Conservation (phyloP, 2,888 invertebrate genomes). For the Amphipoea lucens region DNA sequence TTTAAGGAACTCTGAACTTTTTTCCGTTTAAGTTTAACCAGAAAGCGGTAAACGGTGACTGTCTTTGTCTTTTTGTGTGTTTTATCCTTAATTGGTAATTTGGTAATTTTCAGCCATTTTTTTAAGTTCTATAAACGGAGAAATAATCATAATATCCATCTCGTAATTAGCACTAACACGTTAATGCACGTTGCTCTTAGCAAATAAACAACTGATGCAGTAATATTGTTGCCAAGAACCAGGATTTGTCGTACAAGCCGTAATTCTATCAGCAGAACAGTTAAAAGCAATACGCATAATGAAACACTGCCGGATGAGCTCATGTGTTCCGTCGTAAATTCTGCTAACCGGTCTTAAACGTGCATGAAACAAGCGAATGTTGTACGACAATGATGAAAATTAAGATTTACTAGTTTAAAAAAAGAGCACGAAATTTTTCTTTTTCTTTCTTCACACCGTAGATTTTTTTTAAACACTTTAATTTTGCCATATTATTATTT, state of each 20-base stretch:
- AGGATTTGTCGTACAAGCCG: constrained; percentile 10
- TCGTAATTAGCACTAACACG: not conserved
- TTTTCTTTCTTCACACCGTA: too few relatives aligned
- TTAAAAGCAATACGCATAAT: constrained; percentile 23
- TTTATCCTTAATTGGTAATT: not conserved
- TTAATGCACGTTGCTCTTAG: not conserved
- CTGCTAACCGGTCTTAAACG: constrained; percentile 7
- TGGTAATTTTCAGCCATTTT: not conserved
- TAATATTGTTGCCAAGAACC: constrained; percentile 43
- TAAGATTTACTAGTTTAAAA: not conserved
- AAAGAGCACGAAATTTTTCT: too few relatives aligned
- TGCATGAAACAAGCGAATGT: not conserved
- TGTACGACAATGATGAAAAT: not conserved
- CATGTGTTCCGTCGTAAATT: constrained; percentile 35
- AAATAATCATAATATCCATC: not conserved
- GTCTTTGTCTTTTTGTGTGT: not conserved
- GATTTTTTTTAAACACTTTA: too few relatives aligned
- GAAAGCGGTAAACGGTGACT: not conserved
- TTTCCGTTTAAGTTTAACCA: not conserved
- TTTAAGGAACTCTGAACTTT: not conserved
- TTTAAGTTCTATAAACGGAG: too few relatives aligned
- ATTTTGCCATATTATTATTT: too few relatives aligned
- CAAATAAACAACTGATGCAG: constrained; percentile 35
- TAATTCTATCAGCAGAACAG: constrained; percentile 33
- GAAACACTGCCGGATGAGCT: constrained; percentile 5